These are phyloP conservation scores for Hypomecis atomaria DNA, from an alignment of 2,888 invertebrate species.

Conservation along the genomic window DNA sequence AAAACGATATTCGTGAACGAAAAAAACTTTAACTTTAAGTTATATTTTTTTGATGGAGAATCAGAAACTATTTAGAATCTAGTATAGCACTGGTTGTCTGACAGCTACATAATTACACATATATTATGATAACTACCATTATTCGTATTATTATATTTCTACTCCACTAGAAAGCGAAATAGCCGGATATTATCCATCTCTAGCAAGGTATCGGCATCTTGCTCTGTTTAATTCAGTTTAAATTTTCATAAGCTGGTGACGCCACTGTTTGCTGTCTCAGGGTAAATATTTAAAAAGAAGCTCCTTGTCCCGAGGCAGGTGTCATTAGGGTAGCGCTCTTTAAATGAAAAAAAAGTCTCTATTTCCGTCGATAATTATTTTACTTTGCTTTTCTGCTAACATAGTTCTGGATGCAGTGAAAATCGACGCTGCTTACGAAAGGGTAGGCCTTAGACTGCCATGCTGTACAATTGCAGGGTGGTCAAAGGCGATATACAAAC, in stretches of 20 bases:
- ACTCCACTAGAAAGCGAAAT: too few species aligned
- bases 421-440: background rate
- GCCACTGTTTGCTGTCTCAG: constrained; percentile 5
- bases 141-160: too few species aligned
- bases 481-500: too few species aligned
- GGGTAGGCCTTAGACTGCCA: too few species aligned
- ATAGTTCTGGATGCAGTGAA: background rate
- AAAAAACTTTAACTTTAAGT: too few species aligned
- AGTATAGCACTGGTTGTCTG: too few species aligned
- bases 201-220: background rate
- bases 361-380: background rate
- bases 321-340: constrained; percentile 16
- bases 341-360: background rate
- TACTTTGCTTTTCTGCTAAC: background rate
- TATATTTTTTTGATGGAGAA: too few species aligned
- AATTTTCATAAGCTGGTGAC: constrained; percentile 25
- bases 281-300: constrained; percentile 18
- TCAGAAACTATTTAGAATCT: too few species aligned
- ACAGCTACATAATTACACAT: too few species aligned
- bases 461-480: too few species aligned
- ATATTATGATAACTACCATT: too few species aligned
- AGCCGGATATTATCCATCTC: background rate
- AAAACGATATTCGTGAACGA: too few species aligned
- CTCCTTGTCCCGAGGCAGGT: constrained; percentile 13
- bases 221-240: constrained; percentile 29